phyloP scores from a whole-genome alignment of 2,113 vertebrate genomes.

The Colius striatus region DNA sequence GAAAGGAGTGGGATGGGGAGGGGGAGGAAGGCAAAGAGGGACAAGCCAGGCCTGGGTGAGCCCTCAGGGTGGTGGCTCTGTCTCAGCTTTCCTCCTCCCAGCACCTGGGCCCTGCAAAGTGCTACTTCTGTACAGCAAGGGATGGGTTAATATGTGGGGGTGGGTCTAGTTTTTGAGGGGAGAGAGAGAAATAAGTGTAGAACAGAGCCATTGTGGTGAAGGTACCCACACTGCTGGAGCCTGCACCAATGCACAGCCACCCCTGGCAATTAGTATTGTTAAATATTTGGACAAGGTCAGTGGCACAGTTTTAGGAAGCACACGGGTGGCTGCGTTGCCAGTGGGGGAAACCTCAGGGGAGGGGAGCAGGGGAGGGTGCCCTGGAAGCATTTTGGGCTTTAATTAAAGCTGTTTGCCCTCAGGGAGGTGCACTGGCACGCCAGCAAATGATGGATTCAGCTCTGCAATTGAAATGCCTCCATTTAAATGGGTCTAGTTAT shows the following conservation, averaged over 20 bases:
- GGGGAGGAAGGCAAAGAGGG: neutral
- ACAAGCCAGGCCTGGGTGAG: neutral
- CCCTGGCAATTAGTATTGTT: neutral
- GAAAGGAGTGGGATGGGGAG: neutral
- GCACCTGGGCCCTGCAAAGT: accelerated
- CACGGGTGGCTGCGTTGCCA: neutral
- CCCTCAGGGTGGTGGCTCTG: neutral
- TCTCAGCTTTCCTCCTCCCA: neutral
- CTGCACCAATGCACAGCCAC: accelerated
- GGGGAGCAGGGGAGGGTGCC: neutral
- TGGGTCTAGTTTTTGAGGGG: neutral
- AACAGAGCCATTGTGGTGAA: neutral
- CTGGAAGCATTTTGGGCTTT: neutral
- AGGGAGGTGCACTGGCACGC: constrained; percentile 21
- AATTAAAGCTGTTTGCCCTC: constrained; percentile 10
- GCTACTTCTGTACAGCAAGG: neutral
- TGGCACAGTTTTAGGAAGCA: neutral
- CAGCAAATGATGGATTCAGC: constrained; percentile 9
- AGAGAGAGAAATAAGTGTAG: neutral
- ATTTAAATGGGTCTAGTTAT: constrained; percentile 39
- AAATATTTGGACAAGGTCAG: neutral
- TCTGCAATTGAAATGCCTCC: constrained; percentile 21
- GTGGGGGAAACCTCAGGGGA: neutral
- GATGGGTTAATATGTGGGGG: neutral
- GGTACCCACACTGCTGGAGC: neutral